Conservation (phyloP, 2,797 vertebrate species). For the Rhabdophis nuchalis region DNA sequence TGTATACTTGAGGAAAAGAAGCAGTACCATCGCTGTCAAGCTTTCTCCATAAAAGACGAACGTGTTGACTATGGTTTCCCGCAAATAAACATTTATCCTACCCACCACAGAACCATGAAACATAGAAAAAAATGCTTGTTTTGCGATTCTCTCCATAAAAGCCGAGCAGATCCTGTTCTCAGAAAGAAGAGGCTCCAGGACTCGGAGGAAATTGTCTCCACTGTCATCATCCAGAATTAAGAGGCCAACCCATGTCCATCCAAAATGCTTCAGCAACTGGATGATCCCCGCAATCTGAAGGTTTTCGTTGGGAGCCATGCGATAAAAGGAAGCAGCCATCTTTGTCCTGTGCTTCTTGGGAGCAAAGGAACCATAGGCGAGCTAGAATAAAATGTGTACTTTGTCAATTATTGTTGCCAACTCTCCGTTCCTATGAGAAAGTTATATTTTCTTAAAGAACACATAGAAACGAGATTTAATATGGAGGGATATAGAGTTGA, state of each 20-base stretch:
- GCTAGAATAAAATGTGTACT: neutral
- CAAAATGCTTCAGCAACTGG: neutral
- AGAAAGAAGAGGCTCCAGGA: neutral
- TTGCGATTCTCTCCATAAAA: neutral
- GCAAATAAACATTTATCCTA: neutral
- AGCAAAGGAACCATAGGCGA: neutral
- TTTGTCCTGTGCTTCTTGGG: neutral
- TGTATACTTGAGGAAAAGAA: neutral
- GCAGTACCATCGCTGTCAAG: neutral
- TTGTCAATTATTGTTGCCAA: neutral
- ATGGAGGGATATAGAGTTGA: no score
- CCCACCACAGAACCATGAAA: no score
- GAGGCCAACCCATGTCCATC: neutral
- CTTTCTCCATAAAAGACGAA: slow-evolving; percentile 2
- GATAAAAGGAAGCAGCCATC: neutral
- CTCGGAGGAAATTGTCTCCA: neutral
- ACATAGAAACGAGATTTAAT: no score
- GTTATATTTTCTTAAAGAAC: no score
- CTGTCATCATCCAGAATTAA: neutral
- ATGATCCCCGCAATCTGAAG: neutral
- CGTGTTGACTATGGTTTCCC: neutral
- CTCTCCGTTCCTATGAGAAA: no score
- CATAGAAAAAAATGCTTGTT: neutral
- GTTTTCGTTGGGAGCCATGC: neutral
- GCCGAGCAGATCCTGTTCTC: neutral